Base-by-base conservation (phyloP, 2,888 invertebrate genomes). In the Nomada hirtipes region DNA sequence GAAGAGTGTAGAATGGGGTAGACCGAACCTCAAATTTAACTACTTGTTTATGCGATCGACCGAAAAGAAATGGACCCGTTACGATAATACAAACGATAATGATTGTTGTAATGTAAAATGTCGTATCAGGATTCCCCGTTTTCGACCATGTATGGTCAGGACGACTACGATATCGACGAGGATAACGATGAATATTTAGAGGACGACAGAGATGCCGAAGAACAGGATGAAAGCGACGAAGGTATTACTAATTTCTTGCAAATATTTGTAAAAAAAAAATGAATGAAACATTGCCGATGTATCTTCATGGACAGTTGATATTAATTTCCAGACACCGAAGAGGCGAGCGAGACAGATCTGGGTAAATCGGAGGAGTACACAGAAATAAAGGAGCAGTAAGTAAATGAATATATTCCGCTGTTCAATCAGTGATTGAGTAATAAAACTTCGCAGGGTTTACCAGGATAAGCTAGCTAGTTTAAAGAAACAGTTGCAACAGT, bases 311-410 rank as follows among this genome's bases (percentile, higher is more conserved):
- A 42, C 18, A 20, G 61, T 42, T 91, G 93, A 36, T 55, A n/a
- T 13, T 42, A 67, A 68, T 69, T 91, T 76, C 1, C 89, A 97
- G 98, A 98, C 93, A 99, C 99, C 0, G 99, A 98, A 94, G 99
- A 99, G 95, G 98, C 98, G 0, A 98, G 98, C 94, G 99, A 99
- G 94, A 98, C 98, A n/a, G 98, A 98, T 89, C 96, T 97, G 94
- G 97, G 97, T 57, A 96, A 97, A 91, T 96, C 96, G 88, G 97
- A 97, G 92, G 97, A 97, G 89, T 97, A 97, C 50, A 95, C 97
- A 44, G 98, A 98, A 94, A 97, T 98, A 77, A 98, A 98, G 94
- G 98, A 98, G 94, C 98, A 98, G 97, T 97, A 94, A 95, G 96
- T 76, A 1, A 11, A 67, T 26, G 0, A n/a, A 42, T 36, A 18